Evolutionary conservation across 1,140 invertebrate species (phyloP).

Genomic region (Anastatus disparis): DNA sequence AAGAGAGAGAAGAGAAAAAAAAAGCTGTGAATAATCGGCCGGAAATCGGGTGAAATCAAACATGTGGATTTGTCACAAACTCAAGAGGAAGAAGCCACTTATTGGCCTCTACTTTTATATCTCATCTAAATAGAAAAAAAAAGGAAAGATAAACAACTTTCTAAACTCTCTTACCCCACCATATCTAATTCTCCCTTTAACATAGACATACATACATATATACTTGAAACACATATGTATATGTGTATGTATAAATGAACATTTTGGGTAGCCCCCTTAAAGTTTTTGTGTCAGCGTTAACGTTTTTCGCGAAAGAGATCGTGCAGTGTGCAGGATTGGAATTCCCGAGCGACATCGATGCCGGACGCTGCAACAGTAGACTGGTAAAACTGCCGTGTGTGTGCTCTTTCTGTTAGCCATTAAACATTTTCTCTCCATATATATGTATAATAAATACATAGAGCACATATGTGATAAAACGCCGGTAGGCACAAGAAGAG

Average conservation of each 20-base stretch:
- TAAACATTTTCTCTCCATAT: too few relatives aligned
- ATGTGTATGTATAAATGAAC: not conserved
- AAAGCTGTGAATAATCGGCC: slow-evolving; percentile 16
- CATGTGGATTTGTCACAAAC: not conserved
- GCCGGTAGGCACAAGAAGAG: not conserved
- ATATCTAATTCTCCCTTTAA: not conserved
- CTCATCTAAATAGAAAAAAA: not conserved
- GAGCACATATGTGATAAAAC: slow-evolving; percentile 14
- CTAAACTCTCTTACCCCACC: not conserved
- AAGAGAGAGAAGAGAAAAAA: not conserved
- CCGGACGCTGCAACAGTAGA: slow-evolving; percentile 26
- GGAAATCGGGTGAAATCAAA: slow-evolving; percentile 35
- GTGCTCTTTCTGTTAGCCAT: too few relatives aligned
- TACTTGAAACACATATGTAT: not conserved
- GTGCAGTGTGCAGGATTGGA: slow-evolving; percentile 37
- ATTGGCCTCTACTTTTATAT: slow-evolving; percentile 5
- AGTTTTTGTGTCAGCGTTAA: not conserved
- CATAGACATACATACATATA: not conserved
- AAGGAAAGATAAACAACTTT: too few relatives aligned
- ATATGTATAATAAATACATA: too few relatives aligned
- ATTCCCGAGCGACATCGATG: slow-evolving; percentile 55
- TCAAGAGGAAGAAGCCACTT: slow-evolving; percentile 16
- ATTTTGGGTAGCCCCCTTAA: not conserved
- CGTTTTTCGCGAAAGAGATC: not conserved
- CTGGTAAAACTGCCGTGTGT: too few relatives aligned